Percentiles rank a stretch among this genome's conserved stretches.
These are phyloP conservation scores for Charanyca ferruginea DNA, from an alignment of 2,888 invertebrate species.

Conservation along the genomic window DNA sequence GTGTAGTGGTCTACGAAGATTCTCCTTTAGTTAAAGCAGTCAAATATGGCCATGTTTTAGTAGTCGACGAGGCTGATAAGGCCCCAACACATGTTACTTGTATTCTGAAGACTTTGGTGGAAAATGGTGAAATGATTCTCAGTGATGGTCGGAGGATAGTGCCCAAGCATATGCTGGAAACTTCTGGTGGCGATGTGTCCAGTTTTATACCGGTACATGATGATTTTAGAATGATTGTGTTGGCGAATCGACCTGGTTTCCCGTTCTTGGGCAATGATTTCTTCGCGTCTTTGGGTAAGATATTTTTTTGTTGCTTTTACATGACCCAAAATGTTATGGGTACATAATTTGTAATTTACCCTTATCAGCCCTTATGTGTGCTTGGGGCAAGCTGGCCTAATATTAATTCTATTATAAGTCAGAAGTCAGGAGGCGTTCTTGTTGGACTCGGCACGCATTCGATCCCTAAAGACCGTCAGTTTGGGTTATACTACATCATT, in stretches of 20 bases:
- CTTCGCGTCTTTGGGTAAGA: conserved; percentile 95
- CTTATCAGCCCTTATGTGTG: too few species aligned
- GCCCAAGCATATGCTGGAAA: conserved; percentile 86
- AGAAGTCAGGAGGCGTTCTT: too few species aligned
- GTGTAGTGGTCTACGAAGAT: conserved; percentile 97
- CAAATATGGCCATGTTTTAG: conserved; percentile 96
- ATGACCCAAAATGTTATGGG: too few species aligned
- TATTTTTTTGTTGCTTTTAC: background rate
- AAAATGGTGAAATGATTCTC: conserved; percentile 98
- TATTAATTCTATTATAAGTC: too few species aligned
- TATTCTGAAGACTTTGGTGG: conserved; percentile 98
- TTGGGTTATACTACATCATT: too few species aligned
- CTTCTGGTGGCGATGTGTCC: conserved; percentile 81
- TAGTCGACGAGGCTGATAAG: conserved; percentile 99
- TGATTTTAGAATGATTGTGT: conserved; percentile 97
- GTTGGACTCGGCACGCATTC: too few species aligned
- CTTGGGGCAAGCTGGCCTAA: too few species aligned
- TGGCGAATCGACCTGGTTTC: conserved; percentile 99
- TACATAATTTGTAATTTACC: too few species aligned
- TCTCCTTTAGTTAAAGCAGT: conserved; percentile 98
- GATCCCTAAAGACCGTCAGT: too few species aligned
- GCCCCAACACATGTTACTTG: conserved; percentile 99
- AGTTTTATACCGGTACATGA: conserved; percentile 96
- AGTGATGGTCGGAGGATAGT: conserved; percentile 98
- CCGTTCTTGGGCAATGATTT: conserved; percentile 99